These are phyloP conservation scores for Muraenolepis orangiensis DNA, from an alignment of 2,797 vertebrate genomes.

Conservation along the genomic window DNA sequence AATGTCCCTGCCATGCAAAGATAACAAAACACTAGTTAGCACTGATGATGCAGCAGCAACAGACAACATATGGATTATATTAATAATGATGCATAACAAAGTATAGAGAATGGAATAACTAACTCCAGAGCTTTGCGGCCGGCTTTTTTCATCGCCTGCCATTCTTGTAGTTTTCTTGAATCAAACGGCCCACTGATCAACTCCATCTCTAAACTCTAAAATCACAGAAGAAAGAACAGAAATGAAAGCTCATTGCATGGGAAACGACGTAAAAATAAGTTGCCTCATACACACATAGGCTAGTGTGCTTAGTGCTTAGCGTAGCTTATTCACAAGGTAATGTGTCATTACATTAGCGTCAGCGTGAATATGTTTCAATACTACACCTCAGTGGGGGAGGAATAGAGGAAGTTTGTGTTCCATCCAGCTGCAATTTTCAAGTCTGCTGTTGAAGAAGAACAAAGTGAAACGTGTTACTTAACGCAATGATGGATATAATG, in stretches of 20 bases:
- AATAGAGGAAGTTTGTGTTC: slow-evolving; percentile 63
- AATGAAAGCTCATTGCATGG: neutral
- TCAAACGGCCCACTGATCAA: slow-evolving; percentile 49
- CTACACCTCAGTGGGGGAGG: slow-evolving; percentile 51
- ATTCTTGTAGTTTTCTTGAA: slow-evolving; percentile 52
- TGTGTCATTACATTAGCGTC: neutral
- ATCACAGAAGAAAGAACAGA: slow-evolving; percentile 2
- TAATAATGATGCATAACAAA: neutral
- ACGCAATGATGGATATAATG: no score
- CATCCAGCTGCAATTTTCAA: slow-evolving; percentile 68
- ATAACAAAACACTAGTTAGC: neutral
- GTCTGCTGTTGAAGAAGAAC: slow-evolving; percentile 36
- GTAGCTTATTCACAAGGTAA: neutral
- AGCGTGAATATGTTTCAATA: neutral
- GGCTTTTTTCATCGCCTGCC: slow-evolving; percentile 35
- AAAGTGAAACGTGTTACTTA: neutral
- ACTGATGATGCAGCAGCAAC: neutral
- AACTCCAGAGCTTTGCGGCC: slow-evolving; percentile 45
- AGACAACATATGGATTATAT: neutral
- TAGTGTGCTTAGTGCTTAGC: neutral
- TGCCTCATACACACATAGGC: neutral
- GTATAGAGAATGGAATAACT: neutral
- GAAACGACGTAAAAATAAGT: neutral
- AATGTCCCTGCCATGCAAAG: slow-evolving; percentile 58
- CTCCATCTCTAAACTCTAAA: slow-evolving; percentile 21